Conservation (phyloP, 2,888 invertebrate genomes). For the Steinernema scapterisci region DNA sequence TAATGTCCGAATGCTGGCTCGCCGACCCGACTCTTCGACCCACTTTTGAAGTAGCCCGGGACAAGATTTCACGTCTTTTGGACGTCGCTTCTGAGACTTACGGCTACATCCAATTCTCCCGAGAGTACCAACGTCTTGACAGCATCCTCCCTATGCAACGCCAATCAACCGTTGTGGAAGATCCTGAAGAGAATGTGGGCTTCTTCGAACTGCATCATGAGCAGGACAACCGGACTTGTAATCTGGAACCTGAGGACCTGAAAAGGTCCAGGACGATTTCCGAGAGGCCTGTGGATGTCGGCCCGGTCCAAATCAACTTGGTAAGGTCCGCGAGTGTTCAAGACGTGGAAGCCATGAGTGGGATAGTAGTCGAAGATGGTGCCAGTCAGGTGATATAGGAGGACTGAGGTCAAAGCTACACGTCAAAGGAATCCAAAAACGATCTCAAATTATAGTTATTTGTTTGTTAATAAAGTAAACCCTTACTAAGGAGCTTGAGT, state of each 20-base stretch:
- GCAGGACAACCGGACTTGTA: neutral
- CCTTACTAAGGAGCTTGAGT: too few species aligned
- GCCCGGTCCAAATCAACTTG: neutral
- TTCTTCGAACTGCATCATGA: slow-evolving; percentile 12
- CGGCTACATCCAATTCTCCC: slow-evolving; percentile 37
- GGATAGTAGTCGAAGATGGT: neutral
- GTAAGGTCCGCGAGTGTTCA: neutral
- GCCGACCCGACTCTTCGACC: slow-evolving; percentile 45
- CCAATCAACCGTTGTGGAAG: neutral
- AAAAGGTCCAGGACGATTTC: neutral
- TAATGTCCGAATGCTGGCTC: slow-evolving; percentile 49
- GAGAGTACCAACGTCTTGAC: slow-evolving; percentile 9
- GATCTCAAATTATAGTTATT: too few species aligned
- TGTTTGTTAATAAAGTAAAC: too few species aligned
- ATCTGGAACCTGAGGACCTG: neutral
- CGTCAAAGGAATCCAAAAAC: too few species aligned
- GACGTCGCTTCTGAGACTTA: slow-evolving; percentile 37
- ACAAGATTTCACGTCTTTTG: slow-evolving; percentile 20
- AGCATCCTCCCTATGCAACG: slow-evolving; percentile 12
- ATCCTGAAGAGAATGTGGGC: slow-evolving; percentile 13
- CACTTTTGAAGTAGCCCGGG: slow-evolving; percentile 43
- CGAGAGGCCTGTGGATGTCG: neutral
- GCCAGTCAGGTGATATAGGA: neutral
- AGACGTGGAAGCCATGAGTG: neutral
- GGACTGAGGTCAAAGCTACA: too few species aligned